Conservation (phyloP, 1,140 invertebrate genomes). For the Vanessa atalanta region DNA sequence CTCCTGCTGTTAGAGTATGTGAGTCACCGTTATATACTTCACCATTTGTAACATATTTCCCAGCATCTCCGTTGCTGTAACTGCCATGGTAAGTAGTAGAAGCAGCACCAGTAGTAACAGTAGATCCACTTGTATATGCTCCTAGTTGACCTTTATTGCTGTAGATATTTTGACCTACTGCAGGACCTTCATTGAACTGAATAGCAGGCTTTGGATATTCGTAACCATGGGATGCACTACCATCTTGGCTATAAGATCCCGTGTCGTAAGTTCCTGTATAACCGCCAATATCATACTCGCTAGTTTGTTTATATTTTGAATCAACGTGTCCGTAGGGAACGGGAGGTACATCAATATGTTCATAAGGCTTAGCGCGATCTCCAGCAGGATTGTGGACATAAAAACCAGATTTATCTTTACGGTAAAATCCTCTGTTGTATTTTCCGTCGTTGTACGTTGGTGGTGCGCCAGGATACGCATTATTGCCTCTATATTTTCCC, state of each 20-base stretch:
- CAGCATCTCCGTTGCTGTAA: constrained; percentile 51
- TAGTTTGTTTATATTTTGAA: constrained; percentile 49
- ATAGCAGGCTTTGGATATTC: constrained; percentile 47
- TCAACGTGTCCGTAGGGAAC: constrained; percentile 60
- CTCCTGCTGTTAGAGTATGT: constrained; percentile 74
- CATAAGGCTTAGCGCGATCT: constrained; percentile 67
- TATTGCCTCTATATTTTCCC: constrained; percentile 37
- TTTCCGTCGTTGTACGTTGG: constrained; percentile 21
- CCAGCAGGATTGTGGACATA: constrained; percentile 74
- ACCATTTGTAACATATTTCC: constrained; percentile 57
- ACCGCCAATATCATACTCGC: constrained; percentile 41
- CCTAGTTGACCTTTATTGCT: constrained; percentile 28
- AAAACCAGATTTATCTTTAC: constrained; percentile 57
- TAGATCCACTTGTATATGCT: constrained; percentile 27
- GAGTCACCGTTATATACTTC: constrained; percentile 62
- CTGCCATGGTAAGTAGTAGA: constrained; percentile 37
- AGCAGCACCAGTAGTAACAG: constrained; percentile 12
- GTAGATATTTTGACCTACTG: constrained; percentile 31
- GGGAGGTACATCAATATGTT: constrained; percentile 55
- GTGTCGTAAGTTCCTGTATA: constrained; percentile 39
- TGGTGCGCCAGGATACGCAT: constrained; percentile 28
- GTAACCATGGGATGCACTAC: constrained; percentile 40
- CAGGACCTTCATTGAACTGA: constrained; percentile 40
- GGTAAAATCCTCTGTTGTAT: constrained; percentile 32
- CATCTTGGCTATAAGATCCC: constrained; percentile 33